A percentile compares a stretch with the other conserved stretches of the same genome.
Conservation (phyloP, 2,113 vertebrate species). For the Salvelinus sp. region DNA sequence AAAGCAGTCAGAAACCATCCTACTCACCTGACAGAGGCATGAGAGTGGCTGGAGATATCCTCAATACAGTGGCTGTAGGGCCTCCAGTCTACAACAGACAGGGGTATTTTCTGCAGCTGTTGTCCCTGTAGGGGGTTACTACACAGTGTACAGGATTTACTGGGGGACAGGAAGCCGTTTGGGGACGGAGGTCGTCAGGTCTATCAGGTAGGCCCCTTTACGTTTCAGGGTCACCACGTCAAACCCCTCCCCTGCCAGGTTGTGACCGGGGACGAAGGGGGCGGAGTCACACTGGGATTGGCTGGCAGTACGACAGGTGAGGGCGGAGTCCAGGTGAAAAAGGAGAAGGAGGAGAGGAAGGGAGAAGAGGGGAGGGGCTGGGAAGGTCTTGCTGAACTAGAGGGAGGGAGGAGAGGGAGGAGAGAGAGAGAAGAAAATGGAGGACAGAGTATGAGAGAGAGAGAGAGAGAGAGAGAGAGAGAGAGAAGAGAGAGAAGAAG, state of each 20-base stretch:
- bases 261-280: constrained; percentile 55
- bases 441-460: background rate
- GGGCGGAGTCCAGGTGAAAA: too few species aligned
- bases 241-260: constrained; percentile 68
- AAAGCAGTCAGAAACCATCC: too few species aligned
- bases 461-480: background rate
- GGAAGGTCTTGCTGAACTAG: background rate
- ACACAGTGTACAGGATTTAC: constrained; percentile 14
- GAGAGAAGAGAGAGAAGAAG: background rate
- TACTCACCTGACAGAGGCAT: constrained; percentile 40
- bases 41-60: background rate
- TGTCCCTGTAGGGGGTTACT: constrained; percentile 35
- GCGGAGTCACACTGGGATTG: constrained; percentile 27
- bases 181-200: background rate
- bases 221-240: too few species aligned
- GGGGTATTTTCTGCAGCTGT: constrained; percentile 40
- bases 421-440: too few species aligned
- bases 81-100: constrained; percentile 48
- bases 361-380: too few species aligned
- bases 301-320: too few species aligned
- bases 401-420: too few species aligned
- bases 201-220: too few species aligned
- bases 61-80: constrained; percentile 10
- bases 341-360: too few species aligned
- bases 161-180: constrained; percentile 9